phyloP scores from a whole-genome alignment of 2,797 vertebrate genomes.

The Silurus lanzhouensis region DNA sequence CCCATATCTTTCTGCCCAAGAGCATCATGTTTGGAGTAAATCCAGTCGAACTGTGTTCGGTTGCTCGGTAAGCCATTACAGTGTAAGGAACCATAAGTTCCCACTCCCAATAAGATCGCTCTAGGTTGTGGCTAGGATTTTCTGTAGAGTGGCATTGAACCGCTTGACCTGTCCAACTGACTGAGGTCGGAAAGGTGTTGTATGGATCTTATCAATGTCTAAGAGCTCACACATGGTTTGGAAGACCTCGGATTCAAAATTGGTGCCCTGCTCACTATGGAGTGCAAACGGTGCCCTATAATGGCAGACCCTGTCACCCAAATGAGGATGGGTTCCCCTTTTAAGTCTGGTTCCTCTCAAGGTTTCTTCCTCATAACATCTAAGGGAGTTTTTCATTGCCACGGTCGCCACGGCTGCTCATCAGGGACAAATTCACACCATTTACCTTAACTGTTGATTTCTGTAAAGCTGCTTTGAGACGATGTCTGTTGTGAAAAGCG shows the following conservation, averaged over 20 bases:
- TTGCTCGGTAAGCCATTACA: conserved; percentile 44
- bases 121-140: conserved; percentile 24
- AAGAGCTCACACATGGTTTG: conserved; percentile 12
- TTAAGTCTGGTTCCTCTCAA: too few relatives aligned
- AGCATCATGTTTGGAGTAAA: conserved; percentile 48
- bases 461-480: too few relatives aligned
- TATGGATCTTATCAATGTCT: conserved; percentile 1
- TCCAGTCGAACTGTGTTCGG: background rate
- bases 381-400: too few relatives aligned
- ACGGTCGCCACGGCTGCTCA: too few relatives aligned
- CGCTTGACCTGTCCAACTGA: background rate
- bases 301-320: conserved; percentile 9
- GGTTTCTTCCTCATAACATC: too few relatives aligned
- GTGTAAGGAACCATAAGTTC: conserved; percentile 51
- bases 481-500: too few relatives aligned
- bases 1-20: background rate
- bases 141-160: background rate
- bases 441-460: too few relatives aligned
- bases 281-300: background rate
- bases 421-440: too few relatives aligned
- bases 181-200: background rate
- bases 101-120: conserved; percentile 52
- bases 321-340: too few relatives aligned
- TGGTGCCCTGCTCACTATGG: background rate
- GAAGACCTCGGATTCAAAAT: background rate